These are phyloP conservation scores for Stigmatopora nigra DNA, from an alignment of 2,113 vertebrate species.

Conservation along the genomic window DNA sequence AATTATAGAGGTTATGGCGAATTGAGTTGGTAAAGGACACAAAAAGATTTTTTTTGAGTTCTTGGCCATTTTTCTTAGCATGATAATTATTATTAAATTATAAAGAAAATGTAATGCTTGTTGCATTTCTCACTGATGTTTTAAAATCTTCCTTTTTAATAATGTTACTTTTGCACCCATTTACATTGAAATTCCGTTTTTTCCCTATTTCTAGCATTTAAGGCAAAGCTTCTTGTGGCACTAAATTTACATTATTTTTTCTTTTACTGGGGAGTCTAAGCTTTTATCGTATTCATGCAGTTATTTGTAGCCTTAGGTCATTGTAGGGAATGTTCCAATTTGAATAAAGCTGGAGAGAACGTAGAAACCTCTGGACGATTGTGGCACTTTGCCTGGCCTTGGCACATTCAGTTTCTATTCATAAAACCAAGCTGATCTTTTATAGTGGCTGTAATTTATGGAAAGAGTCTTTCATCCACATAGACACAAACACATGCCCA, in stretches of 20 bases:
- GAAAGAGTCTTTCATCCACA: constrained; percentile 30
- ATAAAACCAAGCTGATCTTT: constrained; percentile 27
- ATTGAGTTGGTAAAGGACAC: neutral
- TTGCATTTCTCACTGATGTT: neutral
- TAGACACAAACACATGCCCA: constrained; percentile 27
- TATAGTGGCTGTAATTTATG: constrained; percentile 22
- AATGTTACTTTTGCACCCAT: neutral
- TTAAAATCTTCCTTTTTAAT: neutral
- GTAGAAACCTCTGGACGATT: neutral
- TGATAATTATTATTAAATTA: neutral
- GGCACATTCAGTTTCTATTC: constrained; percentile 32
- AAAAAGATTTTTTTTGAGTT: neutral
- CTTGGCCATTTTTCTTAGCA: neutral
- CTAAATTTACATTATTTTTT: constrained; percentile 1
- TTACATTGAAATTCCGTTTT: neutral
- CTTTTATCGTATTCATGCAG: neutral
- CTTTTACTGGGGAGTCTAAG: neutral
- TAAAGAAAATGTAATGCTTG: neutral
- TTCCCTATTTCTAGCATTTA: neutral
- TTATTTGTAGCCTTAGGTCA: neutral
- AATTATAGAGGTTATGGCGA: neutral
- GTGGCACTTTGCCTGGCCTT: neutral
- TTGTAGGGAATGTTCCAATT: neutral
- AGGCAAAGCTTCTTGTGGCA: neutral
- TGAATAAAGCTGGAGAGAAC: neutral